These are phyloP conservation scores for Anhinga anhinga DNA, from an alignment of 2,113 vertebrate genomes.

Conservation along the genomic window DNA sequence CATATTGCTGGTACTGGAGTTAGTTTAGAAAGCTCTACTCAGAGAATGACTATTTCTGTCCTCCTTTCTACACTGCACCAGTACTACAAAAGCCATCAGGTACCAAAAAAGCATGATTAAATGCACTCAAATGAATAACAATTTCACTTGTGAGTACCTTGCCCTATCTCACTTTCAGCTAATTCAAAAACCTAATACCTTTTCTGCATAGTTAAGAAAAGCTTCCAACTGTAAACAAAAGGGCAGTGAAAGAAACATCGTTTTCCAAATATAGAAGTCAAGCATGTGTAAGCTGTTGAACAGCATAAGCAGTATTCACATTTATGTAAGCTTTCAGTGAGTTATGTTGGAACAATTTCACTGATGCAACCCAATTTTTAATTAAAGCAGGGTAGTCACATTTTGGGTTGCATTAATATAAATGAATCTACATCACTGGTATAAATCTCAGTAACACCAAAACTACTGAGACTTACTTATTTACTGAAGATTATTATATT, in stretches of 20 bases:
- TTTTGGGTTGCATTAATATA: not conserved
- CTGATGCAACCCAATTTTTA: not conserved
- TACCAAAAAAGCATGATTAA: not conserved
- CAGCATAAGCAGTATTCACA: not conserved
- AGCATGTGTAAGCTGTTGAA: not conserved
- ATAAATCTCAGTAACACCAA: not conserved
- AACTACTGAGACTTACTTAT: not conserved
- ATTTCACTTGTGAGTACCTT: not conserved
- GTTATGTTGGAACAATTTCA: not conserved
- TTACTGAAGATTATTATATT: not conserved
- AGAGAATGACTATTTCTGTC: not conserved
- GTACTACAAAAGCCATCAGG: not conserved
- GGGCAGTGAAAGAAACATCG: not conserved
- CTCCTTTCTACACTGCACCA: not conserved
- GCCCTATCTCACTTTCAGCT: not conserved
- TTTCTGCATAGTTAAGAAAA: not conserved
- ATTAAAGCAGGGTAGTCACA: not conserved
- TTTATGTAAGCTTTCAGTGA: not conserved
- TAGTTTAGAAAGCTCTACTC: not conserved
- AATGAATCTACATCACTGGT: not conserved
- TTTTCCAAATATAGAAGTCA: not conserved
- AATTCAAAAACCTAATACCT: not conserved
- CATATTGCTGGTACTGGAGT: not conserved
- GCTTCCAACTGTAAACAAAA: conserved; percentile 15
- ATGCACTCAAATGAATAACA: not conserved